Evolutionary conservation across 2,797 vertebrate species (phyloP), one percentile per base, ranked within the genome.

Genomic region (Salarias fasciatus): DNA sequence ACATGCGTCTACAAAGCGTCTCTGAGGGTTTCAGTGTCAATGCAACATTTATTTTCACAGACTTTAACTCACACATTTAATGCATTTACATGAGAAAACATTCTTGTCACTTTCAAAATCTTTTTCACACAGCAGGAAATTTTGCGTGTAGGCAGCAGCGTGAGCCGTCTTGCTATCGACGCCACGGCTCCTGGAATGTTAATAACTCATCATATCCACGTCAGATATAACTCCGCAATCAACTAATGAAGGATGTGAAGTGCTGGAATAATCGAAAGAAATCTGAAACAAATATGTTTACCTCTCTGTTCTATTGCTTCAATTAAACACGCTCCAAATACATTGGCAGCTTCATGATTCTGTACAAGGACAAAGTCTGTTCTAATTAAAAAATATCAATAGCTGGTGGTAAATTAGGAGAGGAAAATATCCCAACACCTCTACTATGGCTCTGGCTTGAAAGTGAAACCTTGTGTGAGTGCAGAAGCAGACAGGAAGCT

Each of bases 401-500:
- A 53, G 56, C 48, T 55, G 55, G 14, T 11, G 46, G 52, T 38
- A 53, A 66, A 66, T 64, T 36, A 58, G 52, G 30, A 14, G 18
- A 33, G 41, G 35, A 53, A 33, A 69, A 70, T 47, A 70, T 72
- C 65, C 54, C 49, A 41, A 63, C 62, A 43, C 46, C 31, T 28
- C 6, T 24, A 74, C 77, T 70, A 50, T 36, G 29, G 41, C 59
- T 37, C 58, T 11, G n/a, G 66, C 67, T 68, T 60, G 77, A 82
- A 79, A 88, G 81, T 70, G 80, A 82, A 89, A 86, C 76, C 77
- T 55, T 74, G 76, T 78, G 79, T 60, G 79, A 84, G 65, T 63
- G 82, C 79, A 77, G 80, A 80, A 70, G 85, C 79, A 84, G 77
- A 85, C 84, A 89, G 84, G 88, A 89, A 87, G 81, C 72, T 85